Conservation (phyloP, 2,113 vertebrate genomes). For the Theristicus caerulescens region DNA sequence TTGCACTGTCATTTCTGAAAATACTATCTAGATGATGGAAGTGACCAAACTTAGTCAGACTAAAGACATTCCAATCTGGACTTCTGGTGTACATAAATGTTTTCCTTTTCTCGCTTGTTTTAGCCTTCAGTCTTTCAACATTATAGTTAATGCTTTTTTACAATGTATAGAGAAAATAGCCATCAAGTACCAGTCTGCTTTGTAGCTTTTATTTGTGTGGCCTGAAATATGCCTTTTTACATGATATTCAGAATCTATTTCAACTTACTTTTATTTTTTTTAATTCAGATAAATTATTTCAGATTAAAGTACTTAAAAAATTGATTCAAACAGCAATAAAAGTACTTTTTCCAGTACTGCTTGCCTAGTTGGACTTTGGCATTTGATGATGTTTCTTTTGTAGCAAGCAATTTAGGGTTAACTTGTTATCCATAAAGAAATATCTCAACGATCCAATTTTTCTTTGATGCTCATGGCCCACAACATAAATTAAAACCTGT, state of each 20-base stretch:
- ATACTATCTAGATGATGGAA: neutral
- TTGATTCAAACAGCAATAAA: neutral
- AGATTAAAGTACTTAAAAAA: neutral
- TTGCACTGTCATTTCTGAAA: neutral
- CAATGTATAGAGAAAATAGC: neutral
- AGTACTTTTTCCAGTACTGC: neutral
- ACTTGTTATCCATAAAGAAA: neutral
- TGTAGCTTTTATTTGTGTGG: neutral
- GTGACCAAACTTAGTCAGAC: neutral
- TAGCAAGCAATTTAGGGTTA: neutral
- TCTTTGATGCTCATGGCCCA: neutral
- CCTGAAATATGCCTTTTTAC: neutral
- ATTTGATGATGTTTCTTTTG: neutral
- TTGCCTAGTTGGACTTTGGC: neutral
- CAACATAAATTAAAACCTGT: conserved; percentile 20
- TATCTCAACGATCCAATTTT: neutral
- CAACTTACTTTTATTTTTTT: neutral
- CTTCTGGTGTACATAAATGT: neutral
- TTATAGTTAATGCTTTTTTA: neutral
- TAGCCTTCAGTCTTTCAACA: neutral
- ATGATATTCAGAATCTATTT: neutral
- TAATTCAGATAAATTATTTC: neutral
- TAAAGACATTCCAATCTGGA: neutral
- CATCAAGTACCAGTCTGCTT: neutral
- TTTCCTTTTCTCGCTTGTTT: neutral